These are phyloP conservation scores for Hypomecis punctinalis DNA, from an alignment of 2,888 invertebrate genomes.

Conservation along the genomic window DNA sequence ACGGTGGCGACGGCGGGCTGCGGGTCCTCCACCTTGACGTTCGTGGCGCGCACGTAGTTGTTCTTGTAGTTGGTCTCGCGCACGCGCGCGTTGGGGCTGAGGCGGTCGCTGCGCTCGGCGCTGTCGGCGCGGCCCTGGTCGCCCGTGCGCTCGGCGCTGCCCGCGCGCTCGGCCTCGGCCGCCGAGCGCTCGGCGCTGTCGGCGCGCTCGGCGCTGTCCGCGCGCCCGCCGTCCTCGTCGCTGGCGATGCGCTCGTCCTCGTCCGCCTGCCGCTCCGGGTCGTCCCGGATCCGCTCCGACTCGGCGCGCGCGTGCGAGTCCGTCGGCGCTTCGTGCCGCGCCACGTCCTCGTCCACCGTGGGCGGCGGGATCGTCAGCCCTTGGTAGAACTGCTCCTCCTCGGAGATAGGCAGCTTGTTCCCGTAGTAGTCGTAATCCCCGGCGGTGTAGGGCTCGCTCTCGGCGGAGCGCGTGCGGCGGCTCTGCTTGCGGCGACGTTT, in stretches of 20 bases:
- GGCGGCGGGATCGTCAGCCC: constrained; percentile 68
- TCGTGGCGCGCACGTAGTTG: constrained; percentile 64
- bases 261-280: constrained; percentile 51
- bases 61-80: constrained; percentile 50
- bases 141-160: constrained; percentile 48
- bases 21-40: constrained; percentile 69
- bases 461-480: constrained; percentile 60
- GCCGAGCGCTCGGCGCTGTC: constrained; percentile 47
- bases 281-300: constrained; percentile 66
- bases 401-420: constrained; percentile 64
- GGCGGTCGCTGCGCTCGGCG: constrained; percentile 49
- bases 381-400: constrained; percentile 69
- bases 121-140: constrained; percentile 44
- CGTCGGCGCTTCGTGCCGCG: constrained; percentile 59
- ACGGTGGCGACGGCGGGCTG: constrained; percentile 46
- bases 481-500: constrained; percentile 66
- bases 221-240: constrained; percentile 43
- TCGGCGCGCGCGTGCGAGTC: constrained; percentile 65
- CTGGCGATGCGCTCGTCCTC: constrained; percentile 46
- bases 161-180: constrained; percentile 31
- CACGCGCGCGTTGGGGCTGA: constrained; percentile 44
- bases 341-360: constrained; percentile 67
- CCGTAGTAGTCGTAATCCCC: constrained; percentile 76
- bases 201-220: constrained; percentile 41
- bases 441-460: constrained; percentile 55